Percentiles rank a stretch among this genome's conserved stretches.
phyloP scores from a whole-genome alignment of 2,888 invertebrate genomes.

The Cyclophora albipunctata region DNA sequence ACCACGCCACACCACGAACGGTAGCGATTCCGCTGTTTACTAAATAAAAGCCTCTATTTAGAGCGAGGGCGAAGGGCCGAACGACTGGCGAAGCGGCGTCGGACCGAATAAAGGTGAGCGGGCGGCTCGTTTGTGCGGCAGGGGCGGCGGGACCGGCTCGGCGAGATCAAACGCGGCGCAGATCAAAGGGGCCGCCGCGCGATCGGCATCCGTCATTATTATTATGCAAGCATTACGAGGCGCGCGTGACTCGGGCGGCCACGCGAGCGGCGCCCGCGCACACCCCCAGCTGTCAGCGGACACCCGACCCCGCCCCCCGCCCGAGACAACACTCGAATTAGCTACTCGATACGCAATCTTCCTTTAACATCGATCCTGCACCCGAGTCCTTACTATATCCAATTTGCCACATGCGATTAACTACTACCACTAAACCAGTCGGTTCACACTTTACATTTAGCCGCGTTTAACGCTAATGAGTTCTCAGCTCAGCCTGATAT shows the following conservation, averaged over 20 bases:
- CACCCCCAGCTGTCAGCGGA: no score
- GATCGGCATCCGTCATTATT: slow-evolving; percentile 77
- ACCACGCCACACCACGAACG: slow-evolving; percentile 40
- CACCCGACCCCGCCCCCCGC: slow-evolving; percentile 33
- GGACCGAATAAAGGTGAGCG: slow-evolving; percentile 71
- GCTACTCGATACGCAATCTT: slow-evolving; percentile 33
- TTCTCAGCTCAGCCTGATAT: slow-evolving; percentile 12
- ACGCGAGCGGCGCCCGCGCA: slow-evolving; percentile 70
- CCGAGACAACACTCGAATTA: slow-evolving; percentile 32
- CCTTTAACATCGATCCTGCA: slow-evolving; percentile 34
- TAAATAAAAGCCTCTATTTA: slow-evolving; percentile 72
- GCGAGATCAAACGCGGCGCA: slow-evolving; percentile 70
- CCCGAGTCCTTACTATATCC: slow-evolving; percentile 26
- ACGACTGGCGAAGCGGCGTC: slow-evolving; percentile 61
- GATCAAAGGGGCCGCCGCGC: slow-evolving; percentile 75
- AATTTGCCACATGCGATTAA: slow-evolving; percentile 21
- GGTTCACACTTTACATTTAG: slow-evolving; percentile 32
- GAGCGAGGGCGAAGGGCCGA: slow-evolving; percentile 71
- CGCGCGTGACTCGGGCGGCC: slow-evolving; percentile 74
- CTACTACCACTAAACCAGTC: slow-evolving; percentile 6
- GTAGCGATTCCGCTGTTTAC: slow-evolving; percentile 71
- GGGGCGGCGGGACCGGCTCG: slow-evolving; percentile 69
- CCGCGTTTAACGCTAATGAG: slow-evolving; percentile 21
- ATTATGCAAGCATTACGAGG: slow-evolving; percentile 76
- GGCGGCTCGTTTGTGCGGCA: slow-evolving; percentile 70